A percentile compares a stretch with the other conserved stretches of the same genome.
phyloP scores from a whole-genome alignment of 1,140 invertebrate genomes.

The Drosophila kepulauana region DNA sequence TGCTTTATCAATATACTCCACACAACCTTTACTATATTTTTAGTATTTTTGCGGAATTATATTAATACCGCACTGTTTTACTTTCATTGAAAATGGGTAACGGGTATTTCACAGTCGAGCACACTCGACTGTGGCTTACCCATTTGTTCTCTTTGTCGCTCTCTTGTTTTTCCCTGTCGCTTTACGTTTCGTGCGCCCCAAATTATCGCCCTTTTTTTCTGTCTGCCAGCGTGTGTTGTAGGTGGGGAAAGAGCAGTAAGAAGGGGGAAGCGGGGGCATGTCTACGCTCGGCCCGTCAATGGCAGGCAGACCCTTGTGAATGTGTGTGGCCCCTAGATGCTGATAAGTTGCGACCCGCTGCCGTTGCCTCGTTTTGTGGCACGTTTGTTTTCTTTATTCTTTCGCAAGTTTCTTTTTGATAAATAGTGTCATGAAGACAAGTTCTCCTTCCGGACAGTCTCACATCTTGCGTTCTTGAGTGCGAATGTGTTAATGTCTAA shows the following conservation, averaged over 20 bases:
- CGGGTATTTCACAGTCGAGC: no score
- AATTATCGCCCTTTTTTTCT: slow-evolving; percentile 65
- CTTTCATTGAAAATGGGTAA: no score
- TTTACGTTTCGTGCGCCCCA: slow-evolving; percentile 61
- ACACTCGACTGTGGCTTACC: no score
- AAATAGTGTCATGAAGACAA: slow-evolving; percentile 53
- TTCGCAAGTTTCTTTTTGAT: slow-evolving; percentile 49
- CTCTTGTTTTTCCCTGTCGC: slow-evolving; percentile 22
- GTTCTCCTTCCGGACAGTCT: background rate
- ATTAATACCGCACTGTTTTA: no score
- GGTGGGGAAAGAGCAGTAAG: slow-evolving; percentile 4
- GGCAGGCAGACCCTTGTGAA: slow-evolving; percentile 60
- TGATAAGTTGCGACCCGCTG: slow-evolving; percentile 70
- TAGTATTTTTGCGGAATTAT: no score
- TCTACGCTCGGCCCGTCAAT: slow-evolving; percentile 67
- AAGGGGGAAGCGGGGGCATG: slow-evolving; percentile 1
- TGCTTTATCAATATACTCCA: no score
- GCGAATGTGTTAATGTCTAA: slow-evolving; percentile 79
- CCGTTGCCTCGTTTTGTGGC: slow-evolving; percentile 57
- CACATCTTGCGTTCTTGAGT: slow-evolving; percentile 44
- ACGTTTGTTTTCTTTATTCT: slow-evolving; percentile 64
- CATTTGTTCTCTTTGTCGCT: background rate
- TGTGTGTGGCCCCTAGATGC: slow-evolving; percentile 52
- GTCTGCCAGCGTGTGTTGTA: slow-evolving; percentile 4
- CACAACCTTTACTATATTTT: no score